Evolutionary conservation across 2,113 vertebrate species (phyloP).

Genomic region (Perca flavescens): DNA sequence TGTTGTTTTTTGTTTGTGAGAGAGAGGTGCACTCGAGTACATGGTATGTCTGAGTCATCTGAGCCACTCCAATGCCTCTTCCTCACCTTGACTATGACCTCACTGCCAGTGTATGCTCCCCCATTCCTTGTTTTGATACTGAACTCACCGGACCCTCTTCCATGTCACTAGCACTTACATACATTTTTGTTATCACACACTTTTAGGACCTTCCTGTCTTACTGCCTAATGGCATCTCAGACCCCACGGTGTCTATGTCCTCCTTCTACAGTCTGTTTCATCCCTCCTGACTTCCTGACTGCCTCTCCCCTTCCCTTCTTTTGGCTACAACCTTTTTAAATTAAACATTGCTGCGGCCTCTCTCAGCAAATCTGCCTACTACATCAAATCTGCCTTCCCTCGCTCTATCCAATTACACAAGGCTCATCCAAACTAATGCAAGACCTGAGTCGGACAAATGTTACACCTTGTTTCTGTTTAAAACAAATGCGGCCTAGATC

Average conservation of each 20-base stretch:
- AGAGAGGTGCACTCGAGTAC: conserved; percentile 15
- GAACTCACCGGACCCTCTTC: conserved; percentile 41
- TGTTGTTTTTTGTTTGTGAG: conserved; percentile 14
- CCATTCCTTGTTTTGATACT: conserved; percentile 50
- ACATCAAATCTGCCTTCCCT: conserved; percentile 75
- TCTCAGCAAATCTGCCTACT: conserved; percentile 68
- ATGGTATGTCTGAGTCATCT: conserved; percentile 53
- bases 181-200: conserved; percentile 57
- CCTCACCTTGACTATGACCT: conserved; percentile 78
- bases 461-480: conserved; percentile 68
- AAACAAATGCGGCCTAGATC: conserved; percentile 66
- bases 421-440: conserved; percentile 76
- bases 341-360: conserved; percentile 77
- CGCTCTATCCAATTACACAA: conserved; percentile 80
- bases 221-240: conserved; percentile 59
- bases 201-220: conserved; percentile 64
- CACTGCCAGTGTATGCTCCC: conserved; percentile 41
- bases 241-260: conserved; percentile 57
- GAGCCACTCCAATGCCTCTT: conserved; percentile 25
- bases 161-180: conserved; percentile 48
- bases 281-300: conserved; percentile 66
- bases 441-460: conserved; percentile 72
- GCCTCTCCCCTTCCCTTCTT: conserved; percentile 54
- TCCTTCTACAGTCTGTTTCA: conserved; percentile 65
- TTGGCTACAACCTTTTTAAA: conserved; percentile 73